phyloP scores from a whole-genome alignment of 2,797 vertebrate genomes.

The Scarus forsteni region DNA sequence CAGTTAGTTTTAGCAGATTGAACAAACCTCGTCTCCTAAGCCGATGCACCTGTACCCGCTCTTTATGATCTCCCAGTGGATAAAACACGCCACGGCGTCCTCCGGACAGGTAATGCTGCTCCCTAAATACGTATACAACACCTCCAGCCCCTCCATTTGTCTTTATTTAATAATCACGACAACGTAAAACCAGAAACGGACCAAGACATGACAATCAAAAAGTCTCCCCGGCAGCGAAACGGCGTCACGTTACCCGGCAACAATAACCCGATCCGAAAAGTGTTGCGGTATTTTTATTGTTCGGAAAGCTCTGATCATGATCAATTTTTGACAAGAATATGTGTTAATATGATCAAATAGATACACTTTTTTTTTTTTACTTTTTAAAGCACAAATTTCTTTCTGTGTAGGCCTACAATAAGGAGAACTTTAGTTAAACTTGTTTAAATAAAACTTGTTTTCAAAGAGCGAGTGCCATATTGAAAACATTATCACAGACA shows the following conservation, averaged over 20 bases:
- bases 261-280: too few species aligned
- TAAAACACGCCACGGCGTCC: conserved; percentile 82
- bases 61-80: conserved; percentile 85
- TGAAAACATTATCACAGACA: too few species aligned
- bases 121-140: conserved; percentile 71
- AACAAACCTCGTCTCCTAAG: conserved; percentile 73
- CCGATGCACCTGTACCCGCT: conserved; percentile 73
- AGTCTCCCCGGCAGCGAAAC: conserved; percentile 2
- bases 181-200: background rate
- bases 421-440: too few species aligned
- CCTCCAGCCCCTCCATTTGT: conserved; percentile 83
- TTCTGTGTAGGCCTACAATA: too few species aligned
- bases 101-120: conserved; percentile 69
- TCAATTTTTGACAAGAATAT: too few species aligned
- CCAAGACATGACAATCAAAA: conserved; percentile 55
- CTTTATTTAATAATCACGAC: background rate
- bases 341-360: conserved; percentile 47
- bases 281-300: conserved; percentile 2
- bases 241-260: background rate
- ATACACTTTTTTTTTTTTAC: too few species aligned
- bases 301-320: too few species aligned
- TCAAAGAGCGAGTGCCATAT: too few species aligned
- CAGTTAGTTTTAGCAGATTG: background rate
- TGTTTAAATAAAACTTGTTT: too few species aligned
- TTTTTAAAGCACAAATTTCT: background rate